phyloP scores from a whole-genome alignment of 1,140 invertebrate species.

The Magallana ariakensis region DNA sequence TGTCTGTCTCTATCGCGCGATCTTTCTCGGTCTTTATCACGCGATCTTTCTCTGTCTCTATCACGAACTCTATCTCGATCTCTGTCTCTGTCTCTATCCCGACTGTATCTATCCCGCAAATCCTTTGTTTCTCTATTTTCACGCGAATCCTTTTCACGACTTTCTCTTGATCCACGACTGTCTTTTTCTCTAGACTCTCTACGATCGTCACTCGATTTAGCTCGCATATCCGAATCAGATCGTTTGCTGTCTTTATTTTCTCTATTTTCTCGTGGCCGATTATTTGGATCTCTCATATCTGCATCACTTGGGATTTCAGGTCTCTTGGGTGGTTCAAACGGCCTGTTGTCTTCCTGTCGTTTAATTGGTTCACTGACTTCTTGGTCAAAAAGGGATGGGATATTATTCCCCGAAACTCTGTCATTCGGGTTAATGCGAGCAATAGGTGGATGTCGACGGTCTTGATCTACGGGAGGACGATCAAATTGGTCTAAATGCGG shows the following conservation, averaged over 20 bases:
- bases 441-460: background rate
- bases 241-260: background rate
- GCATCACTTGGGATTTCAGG: background rate
- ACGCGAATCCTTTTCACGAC: constrained; percentile 6
- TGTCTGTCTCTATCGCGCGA: constrained; percentile 55
- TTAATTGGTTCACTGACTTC: background rate
- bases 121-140: background rate
- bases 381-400: background rate
- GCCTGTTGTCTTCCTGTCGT: background rate
- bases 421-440: background rate
- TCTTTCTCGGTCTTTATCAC: constrained; percentile 53
- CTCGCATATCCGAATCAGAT: background rate
- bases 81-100: constrained; percentile 42
- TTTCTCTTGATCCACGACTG: constrained; percentile 36
- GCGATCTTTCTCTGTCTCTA: constrained; percentile 47
- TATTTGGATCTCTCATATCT: constrained; percentile 27
- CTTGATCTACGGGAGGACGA: constrained; percentile 23
- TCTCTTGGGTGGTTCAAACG: background rate
- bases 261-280: background rate
- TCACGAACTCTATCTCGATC: constrained; percentile 47
- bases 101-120: constrained; percentile 45
- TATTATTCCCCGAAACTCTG: background rate
- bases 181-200: constrained; percentile 38
- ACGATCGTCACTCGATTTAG: constrained; percentile 19
- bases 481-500: constrained; percentile 1